Evolutionary conservation across 2,797 vertebrate genomes (phyloP).

Genomic region (Enoplosus armatus): DNA sequence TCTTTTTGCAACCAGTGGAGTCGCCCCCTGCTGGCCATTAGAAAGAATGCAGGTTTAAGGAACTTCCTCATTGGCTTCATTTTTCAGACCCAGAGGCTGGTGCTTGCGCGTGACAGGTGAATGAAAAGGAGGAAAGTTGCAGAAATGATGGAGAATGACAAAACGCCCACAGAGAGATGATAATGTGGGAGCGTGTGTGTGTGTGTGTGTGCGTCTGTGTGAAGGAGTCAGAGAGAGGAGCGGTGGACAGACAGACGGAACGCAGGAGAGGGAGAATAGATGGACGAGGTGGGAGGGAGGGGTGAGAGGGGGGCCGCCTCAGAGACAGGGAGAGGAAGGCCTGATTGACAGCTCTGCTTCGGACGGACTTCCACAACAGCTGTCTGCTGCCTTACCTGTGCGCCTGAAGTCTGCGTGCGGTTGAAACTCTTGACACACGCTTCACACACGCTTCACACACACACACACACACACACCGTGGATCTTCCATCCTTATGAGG

Average conservation of each 20-base stretch:
- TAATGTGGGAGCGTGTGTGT: constrained; percentile 20
- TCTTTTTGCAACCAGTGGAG: too few species aligned
- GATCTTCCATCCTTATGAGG: background rate
- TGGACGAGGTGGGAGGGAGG: constrained; percentile 22
- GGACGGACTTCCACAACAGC: constrained; percentile 42
- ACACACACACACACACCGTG: background rate
- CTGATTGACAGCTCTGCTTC: constrained; percentile 59
- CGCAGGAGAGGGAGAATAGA: constrained; percentile 2
- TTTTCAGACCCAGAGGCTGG: too few species aligned
- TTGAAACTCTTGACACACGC: constrained; percentile 8
- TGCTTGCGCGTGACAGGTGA: too few species aligned
- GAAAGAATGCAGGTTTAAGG: too few species aligned
- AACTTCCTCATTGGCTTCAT: too few species aligned
- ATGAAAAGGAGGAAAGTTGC: constrained; percentile 12
- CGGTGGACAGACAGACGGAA: constrained; percentile 9
- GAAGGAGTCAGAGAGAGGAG: constrained; percentile 7
- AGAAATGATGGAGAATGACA: constrained; percentile 11
- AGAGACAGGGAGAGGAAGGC: constrained; percentile 22
- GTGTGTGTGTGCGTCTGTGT: constrained; percentile 16
- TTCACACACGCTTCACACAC: background rate
- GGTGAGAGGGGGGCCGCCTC: constrained; percentile 5
- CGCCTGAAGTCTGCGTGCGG: constrained; percentile 32
- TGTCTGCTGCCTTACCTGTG: constrained; percentile 46
- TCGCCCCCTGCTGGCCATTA: too few species aligned
- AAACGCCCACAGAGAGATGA: constrained; percentile 22